Evolutionary conservation across 2,888 invertebrate genomes (phyloP), one percentile per base, ranked within the genome.

Genomic region (Drosophila kanekoi): DNA sequence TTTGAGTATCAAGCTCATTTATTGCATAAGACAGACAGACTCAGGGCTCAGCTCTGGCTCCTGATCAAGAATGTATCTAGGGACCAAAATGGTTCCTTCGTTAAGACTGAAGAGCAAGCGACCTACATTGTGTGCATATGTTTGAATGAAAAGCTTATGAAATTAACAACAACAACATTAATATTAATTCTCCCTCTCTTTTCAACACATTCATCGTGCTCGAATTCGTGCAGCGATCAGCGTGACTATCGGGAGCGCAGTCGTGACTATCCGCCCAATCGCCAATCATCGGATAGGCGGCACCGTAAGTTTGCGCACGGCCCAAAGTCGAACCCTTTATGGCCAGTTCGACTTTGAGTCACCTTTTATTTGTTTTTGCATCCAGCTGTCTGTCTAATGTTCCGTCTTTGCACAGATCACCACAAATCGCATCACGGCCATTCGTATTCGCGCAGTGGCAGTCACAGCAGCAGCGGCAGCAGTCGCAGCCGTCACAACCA

Each of bases 181-280:
- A 28, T 28, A 28, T 23, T 18, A 2, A 2, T 0, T 23, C 43
- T 53, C 4, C 14, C 6, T 16, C 14, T 45, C 0, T 47, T 2
- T 41, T 28, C 59, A 13, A 1, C 10, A 13, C 23, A 23, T 57
- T 14, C 23, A 18, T 62, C 38, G 33, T 62, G 18, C 28, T 32
- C 57, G 51, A 54, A 5, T 64, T 40, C 48, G 20, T 65, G 63
- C 52, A 90, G 90, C 4, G 86, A 89, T 18, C 81, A 81, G 48
- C 91, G 91, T 54, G 90, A 92, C 40, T 82, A 87, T 67, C 85
- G 90, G 40, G 90, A 86, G 16, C 91, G 87, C 63, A 89, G 91
- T 51, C 86, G 92, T 32, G 92, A 91, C 64, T 89, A 82, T 60
- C 84, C 81, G 41, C 79, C 75, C 33, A 89, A 79, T 51, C 89